These are phyloP conservation scores for Pseudeuparius sepicola DNA, from an alignment of 2,888 invertebrate genomes.

Conservation along the genomic window DNA sequence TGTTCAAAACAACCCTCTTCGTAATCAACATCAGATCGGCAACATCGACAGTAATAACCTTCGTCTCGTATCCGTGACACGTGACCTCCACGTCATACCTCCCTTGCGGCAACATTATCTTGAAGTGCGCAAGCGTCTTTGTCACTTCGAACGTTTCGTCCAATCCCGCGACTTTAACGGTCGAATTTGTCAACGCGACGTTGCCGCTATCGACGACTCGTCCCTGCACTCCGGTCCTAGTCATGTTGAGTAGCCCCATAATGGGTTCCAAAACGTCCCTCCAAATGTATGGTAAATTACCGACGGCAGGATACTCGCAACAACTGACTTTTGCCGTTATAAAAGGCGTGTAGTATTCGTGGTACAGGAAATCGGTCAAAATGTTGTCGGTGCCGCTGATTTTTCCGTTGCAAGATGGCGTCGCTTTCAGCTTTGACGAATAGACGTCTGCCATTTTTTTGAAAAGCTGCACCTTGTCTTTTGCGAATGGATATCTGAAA, in stretches of 20 bases:
- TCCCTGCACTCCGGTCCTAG: constrained; percentile 48
- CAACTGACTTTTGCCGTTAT: constrained; percentile 67
- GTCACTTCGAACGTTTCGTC: constrained; percentile 51
- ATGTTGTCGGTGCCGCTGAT: constrained; percentile 38
- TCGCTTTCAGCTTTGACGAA: constrained; percentile 39
- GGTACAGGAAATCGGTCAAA: constrained; percentile 49
- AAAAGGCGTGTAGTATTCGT: constrained; percentile 54
- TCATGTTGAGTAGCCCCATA: constrained; percentile 50
- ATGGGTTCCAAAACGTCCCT: constrained; percentile 54
- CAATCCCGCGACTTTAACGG: constrained; percentile 53
- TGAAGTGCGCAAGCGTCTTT: constrained; percentile 60
- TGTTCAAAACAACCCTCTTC: constrained; percentile 30
- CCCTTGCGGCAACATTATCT: constrained; percentile 60
- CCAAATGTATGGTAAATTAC: constrained; percentile 61
- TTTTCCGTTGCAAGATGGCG: constrained; percentile 35
- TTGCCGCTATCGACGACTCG: constrained; percentile 34
- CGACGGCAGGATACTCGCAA: constrained; percentile 68
- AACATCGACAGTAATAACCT: constrained; percentile 40
- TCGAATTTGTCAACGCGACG: constrained; percentile 59
- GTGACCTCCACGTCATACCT: constrained; percentile 51
- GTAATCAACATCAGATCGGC: constrained; percentile 35
- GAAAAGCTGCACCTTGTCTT: constrained; percentile 34
- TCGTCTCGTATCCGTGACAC: constrained; percentile 50
- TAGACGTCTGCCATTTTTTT: constrained; percentile 42
- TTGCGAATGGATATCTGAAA: constrained; percentile 32